Base-by-base conservation (phyloP, 2,797 vertebrate genomes). In the Pyrocephalus nanus region DNA sequence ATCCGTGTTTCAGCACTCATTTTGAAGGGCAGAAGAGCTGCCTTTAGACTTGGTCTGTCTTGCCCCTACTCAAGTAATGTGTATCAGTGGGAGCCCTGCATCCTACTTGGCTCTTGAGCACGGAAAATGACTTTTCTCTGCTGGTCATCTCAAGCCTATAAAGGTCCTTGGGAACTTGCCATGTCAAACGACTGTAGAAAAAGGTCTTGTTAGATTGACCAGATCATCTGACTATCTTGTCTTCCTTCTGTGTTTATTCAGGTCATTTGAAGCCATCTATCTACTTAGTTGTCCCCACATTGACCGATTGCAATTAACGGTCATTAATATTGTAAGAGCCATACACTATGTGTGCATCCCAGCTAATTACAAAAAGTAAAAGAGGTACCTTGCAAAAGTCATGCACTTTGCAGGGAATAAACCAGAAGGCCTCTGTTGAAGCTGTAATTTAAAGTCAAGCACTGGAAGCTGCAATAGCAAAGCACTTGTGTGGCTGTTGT, bases 311-410 rank as follows among this genome's bases (percentile, higher is more conserved):
- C 76, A 92, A 34, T 81, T 88, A 92, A 62, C 70, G 62, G 69
- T 60, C 79, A 88, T 93, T 88, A 92, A 87, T 89, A 91, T 67
- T 92, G 40, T 55, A 82, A 80, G 45, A 77, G 29, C 45, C 12
- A 3, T 55, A 34, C 8, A 3, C 29, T 69, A 29, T 25, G 76
- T 75, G 4, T 50, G 57, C 55, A 76, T 55, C 55, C 67, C 1
- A 1, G 78, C 15, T 86, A 79, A 75, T 43, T 70, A 47, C 29
- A 48, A 73, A 91, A 40, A 50, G 50, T 61, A 83, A 77, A 90
- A 64, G 9, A 54, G n/a, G 66, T 80, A 40, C 36, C 58, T 90
- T 6, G 0, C 16, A 17, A 6, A 55, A 75, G 72, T 62, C 54
- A 29, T 32, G 23, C 26, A 6, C 10, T 75, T 73, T 55, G 16